A percentile compares a stretch with the other conserved stretches of the same genome.
Conservation (phyloP, 2,113 vertebrate genomes). For the Micronycteris hirsuta region DNA sequence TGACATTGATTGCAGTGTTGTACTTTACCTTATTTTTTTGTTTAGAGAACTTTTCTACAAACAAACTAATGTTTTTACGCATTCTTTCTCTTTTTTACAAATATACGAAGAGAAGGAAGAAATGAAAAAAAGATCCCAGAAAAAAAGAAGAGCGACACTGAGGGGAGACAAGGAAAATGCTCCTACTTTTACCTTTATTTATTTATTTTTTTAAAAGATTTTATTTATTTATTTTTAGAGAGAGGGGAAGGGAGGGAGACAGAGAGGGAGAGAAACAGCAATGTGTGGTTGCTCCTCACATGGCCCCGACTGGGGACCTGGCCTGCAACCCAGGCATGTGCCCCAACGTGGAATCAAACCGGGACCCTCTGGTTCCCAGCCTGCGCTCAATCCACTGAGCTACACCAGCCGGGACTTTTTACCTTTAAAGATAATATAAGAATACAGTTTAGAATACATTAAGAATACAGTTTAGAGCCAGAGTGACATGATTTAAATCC, state of each 20-base stretch:
- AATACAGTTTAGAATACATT: neutral
- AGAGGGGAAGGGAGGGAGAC: too few relatives aligned
- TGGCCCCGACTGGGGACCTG: too few relatives aligned
- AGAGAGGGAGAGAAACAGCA: too few relatives aligned
- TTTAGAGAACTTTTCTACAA: neutral
- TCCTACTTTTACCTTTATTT: neutral
- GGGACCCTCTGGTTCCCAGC: too few relatives aligned
- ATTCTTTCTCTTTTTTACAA: constrained; percentile 15
- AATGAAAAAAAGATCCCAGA: neutral
- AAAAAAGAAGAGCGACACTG: neutral
- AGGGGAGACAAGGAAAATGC: neutral
- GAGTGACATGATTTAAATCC: neutral
- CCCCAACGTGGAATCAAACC: too few relatives aligned
- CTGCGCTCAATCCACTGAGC: too few relatives aligned
- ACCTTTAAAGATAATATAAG: neutral
- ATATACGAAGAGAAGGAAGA: neutral
- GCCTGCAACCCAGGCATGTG: too few relatives aligned
- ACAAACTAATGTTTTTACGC: neutral
- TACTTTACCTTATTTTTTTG: neutral
- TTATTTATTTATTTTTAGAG: too few relatives aligned
- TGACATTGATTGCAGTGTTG: neutral
- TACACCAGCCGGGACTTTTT: too few relatives aligned
- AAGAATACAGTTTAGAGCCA: neutral
- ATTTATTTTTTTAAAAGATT: too few relatives aligned
- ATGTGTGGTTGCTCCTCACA: too few relatives aligned